Evolutionary conservation across 2,888 invertebrate genomes (phyloP).

Genomic region (Galerucella nymphaeae): DNA sequence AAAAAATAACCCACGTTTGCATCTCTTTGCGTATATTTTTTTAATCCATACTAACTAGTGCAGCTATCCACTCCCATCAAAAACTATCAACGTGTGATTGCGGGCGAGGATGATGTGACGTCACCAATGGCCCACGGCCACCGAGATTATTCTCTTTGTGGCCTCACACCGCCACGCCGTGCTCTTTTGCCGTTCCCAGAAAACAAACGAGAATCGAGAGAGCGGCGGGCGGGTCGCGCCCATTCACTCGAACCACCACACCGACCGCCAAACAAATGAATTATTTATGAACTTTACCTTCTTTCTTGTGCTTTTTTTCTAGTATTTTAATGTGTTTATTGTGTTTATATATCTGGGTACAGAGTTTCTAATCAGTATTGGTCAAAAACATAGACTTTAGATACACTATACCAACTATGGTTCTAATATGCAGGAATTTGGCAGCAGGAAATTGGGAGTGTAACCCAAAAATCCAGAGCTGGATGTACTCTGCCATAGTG

Average conservation of each 20-base stretch:
- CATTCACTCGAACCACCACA: slow-evolving; percentile 50
- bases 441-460: too few species aligned
- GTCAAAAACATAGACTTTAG: too few species aligned
- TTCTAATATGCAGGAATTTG: too few species aligned
- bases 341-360: background rate
- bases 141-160: slow-evolving; percentile 23
- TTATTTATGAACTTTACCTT: slow-evolving; percentile 37
- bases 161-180: slow-evolving; percentile 35
- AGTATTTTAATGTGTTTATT: slow-evolving; percentile 4
- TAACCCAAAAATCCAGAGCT: too few species aligned
- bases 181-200: slow-evolving; percentile 43
- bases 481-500: too few species aligned
- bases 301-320: slow-evolving; percentile 4
- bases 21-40: too few species aligned
- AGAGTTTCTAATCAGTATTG: too few species aligned
- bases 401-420: too few species aligned
- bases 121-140: slow-evolving; percentile 21
- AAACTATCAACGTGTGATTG: slow-evolving; percentile 20
- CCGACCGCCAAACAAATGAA: slow-evolving; percentile 43
- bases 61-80: slow-evolving; percentile 2
- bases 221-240: slow-evolving; percentile 33
- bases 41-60: background rate
- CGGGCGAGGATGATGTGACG: slow-evolving; percentile 15
- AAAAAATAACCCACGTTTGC: too few species aligned
- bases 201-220: slow-evolving; percentile 28